Percentiles rank a stretch among this genome's conserved stretches.
These are phyloP conservation scores for Acleris holmiana DNA, from an alignment of 2,888 invertebrate species.

Conservation along the genomic window DNA sequence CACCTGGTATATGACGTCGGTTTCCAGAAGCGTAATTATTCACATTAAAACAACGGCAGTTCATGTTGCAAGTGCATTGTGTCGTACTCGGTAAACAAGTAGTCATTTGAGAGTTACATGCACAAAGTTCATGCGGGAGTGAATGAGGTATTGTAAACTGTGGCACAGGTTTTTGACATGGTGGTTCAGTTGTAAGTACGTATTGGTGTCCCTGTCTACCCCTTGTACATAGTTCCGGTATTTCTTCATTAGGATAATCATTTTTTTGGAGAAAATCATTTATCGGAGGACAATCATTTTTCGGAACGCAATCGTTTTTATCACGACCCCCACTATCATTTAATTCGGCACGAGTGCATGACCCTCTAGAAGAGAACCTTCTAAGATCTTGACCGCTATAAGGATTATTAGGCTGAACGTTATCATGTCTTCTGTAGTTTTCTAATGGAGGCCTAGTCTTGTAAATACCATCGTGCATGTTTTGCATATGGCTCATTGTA, in stretches of 20 bases:
- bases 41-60: constrained; percentile 45
- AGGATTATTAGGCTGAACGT: constrained; percentile 42
- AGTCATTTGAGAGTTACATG: constrained; percentile 49
- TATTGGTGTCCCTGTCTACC: constrained; percentile 37
- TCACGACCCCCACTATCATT: neutral
- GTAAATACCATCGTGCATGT: constrained; percentile 58
- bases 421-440: constrained; percentile 53
- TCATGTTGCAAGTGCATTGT: constrained; percentile 43
- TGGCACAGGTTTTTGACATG: constrained; percentile 41
- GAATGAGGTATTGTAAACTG: constrained; percentile 36
- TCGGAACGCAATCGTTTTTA: constrained; percentile 27
- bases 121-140: constrained; percentile 46
- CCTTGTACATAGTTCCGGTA: constrained; percentile 50
- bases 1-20: constrained; percentile 44
- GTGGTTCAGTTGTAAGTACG: constrained; percentile 15
- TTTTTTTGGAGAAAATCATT: constrained; percentile 19
- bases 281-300: constrained; percentile 7
- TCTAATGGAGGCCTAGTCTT: constrained; percentile 44
- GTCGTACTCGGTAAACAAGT: constrained; percentile 41
- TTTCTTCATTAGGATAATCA: constrained; percentile 17
- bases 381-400: constrained; percentile 1
- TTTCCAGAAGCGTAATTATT: constrained; percentile 45
- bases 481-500: constrained; percentile 60
- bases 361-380: constrained; percentile 19
- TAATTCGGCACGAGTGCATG: constrained; percentile 55